These are phyloP conservation scores for Platycercus adscitus DNA, from an alignment of 2,113 vertebrate species.

Conservation along the genomic window DNA sequence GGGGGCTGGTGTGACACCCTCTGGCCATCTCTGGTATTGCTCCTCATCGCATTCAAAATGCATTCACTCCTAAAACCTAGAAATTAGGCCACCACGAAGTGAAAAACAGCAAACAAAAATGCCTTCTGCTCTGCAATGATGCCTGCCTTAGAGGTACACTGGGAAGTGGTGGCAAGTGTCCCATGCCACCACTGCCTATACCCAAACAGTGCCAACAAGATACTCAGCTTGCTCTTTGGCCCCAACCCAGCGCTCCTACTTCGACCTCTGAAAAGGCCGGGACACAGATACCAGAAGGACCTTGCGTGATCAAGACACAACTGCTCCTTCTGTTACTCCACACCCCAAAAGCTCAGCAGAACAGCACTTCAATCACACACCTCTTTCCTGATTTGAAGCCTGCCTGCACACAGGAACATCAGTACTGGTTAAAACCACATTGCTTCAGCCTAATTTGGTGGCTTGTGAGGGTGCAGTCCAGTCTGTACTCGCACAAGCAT, in stretches of 20 bases:
- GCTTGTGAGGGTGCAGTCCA: neutral
- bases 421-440: neutral
- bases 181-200: no score
- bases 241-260: neutral
- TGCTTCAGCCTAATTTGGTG: neutral
- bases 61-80: rapidly evolving
- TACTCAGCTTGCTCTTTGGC: neutral
- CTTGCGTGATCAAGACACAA: neutral
- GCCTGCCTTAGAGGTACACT: neutral
- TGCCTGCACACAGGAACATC: neutral
- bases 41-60: rapidly evolving
- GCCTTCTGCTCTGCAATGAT: neutral
- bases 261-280: neutral
- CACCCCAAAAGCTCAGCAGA: neutral
- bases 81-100: neutral
- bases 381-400: rapidly evolving
- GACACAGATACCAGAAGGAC: neutral
- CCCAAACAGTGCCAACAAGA: neutral
- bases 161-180: neutral
- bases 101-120: neutral
- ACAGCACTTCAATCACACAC: neutral
- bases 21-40: neutral
- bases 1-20: conserved; percentile 50
- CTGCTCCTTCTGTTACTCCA: neutral
- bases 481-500: neutral